phyloP scores from a whole-genome alignment of 1,140 invertebrate species.

The Gryllus bimaculatus region DNA sequence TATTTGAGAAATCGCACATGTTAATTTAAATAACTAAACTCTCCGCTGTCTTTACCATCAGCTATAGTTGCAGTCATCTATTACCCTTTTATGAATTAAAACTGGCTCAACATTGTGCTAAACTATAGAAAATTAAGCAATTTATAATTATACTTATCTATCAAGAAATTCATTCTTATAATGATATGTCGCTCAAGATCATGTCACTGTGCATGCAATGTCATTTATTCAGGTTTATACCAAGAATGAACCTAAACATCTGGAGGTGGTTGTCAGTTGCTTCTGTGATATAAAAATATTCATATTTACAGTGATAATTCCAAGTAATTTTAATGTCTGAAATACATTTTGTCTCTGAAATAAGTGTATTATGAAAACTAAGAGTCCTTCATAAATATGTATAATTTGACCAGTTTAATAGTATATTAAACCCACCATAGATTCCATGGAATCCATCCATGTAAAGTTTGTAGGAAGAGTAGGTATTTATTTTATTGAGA shows the following conservation, averaged over 20 bases:
- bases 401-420: background rate
- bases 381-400: background rate
- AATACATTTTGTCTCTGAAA: background rate
- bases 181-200: too few relatives aligned
- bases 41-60: background rate
- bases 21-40: background rate
- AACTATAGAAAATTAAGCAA: background rate
- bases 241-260: background rate
- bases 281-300: background rate
- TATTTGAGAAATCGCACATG: too few relatives aligned
- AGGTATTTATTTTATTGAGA: too few relatives aligned
- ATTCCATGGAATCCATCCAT: background rate
- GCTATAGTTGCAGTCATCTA: background rate
- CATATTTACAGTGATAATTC: background rate
- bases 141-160: background rate
- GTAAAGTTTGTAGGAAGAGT: too few relatives aligned
- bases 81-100: background rate
- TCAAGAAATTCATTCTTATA: too few relatives aligned
- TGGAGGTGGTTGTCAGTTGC: background rate
- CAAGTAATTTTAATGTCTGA: background rate
- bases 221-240: background rate
- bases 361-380: background rate
- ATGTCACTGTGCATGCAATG: too few relatives aligned
- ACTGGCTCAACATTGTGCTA: background rate
- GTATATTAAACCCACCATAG: background rate